phyloP scores from a whole-genome alignment of 2,888 invertebrate species.

The Coelinius sp. region DNA sequence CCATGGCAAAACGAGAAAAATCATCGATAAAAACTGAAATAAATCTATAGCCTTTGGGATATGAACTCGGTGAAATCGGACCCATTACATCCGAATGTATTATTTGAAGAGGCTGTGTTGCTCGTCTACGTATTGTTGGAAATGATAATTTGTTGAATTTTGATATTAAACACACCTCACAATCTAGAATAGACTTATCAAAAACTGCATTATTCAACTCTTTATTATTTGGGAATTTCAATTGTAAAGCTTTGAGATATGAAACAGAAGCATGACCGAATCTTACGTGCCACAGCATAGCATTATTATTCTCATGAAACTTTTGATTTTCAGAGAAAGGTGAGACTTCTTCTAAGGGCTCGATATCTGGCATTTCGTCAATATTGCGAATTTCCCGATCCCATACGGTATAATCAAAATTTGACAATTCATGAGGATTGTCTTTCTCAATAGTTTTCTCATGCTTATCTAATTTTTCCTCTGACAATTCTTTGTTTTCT shows the following conservation, averaged over 20 bases:
- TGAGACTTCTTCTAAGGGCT: constrained; percentile 10
- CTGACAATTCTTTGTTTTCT: too few species aligned
- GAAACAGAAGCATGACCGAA: constrained; percentile 47
- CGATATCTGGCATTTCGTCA: constrained; percentile 18
- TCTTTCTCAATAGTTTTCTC: neutral
- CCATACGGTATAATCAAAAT: neutral
- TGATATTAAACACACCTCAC: constrained; percentile 44
- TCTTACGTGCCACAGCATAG: constrained; percentile 46
- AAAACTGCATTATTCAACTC: constrained; percentile 45
- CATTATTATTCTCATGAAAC: constrained; percentile 29
- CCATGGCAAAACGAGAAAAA: constrained; percentile 44
- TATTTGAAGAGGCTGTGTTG: too few species aligned
- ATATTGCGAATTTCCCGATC: constrained; percentile 1
- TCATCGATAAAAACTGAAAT: constrained; percentile 50
- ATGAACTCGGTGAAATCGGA: too few species aligned
- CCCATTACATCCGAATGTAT: too few species aligned
- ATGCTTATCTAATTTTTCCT: neutral
- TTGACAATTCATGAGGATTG: neutral
- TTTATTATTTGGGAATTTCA: constrained; percentile 37
- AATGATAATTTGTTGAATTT: constrained; percentile 50
- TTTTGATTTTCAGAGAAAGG: neutral
- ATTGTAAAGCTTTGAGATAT: constrained; percentile 48
- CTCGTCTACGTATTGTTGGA: constrained; percentile 35
- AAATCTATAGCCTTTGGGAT: too few species aligned
- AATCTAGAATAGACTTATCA: constrained; percentile 50